phyloP scores from a whole-genome alignment of 37 sponge, comb jelly and placozoan species.

The Eunapius fragilis region DNA sequence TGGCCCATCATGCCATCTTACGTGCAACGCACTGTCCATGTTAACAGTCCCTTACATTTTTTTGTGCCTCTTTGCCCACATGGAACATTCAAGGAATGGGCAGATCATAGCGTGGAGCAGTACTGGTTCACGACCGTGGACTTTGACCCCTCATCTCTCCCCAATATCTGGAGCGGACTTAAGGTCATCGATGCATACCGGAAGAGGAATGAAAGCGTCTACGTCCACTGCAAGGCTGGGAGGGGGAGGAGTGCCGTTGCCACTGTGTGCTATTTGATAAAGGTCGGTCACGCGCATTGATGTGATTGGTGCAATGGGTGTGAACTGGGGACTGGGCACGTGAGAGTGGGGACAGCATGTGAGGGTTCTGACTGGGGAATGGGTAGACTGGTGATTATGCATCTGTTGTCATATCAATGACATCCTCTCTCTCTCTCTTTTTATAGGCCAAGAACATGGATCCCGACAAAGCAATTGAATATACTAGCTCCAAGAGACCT shows the following conservation, averaged over 20 bases:
- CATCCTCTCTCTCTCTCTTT: not conserved
- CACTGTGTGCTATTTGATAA: constrained; percentile 84
- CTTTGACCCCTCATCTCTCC: constrained; percentile 64
- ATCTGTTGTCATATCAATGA: not conserved
- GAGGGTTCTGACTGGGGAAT: no score
- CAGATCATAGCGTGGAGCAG: constrained; percentile 56
- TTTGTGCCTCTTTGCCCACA: not conserved
- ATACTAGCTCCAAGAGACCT: constrained; percentile 54
- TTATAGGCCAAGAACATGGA: not conserved
- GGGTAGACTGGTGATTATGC: not conserved
- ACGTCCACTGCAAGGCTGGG: constrained; percentile 96
- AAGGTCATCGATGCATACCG: constrained; percentile 48
- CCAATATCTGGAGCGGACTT: constrained; percentile 49
- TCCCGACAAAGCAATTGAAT: constrained; percentile 50
- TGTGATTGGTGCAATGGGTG: not conserved
- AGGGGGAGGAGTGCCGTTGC: constrained; percentile 86
- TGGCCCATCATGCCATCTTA: no score
- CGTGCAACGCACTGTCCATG: no score
- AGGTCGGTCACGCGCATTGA: constrained; percentile 20
- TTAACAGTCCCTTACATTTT: not conserved
- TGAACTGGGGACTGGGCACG: not conserved
- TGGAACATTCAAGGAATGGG: constrained; percentile 79
- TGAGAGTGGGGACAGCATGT: no score
- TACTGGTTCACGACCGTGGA: constrained; percentile 65
- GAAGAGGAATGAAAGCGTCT: constrained; percentile 51